Base-by-base conservation (phyloP, 2,797 vertebrate species). In the Thripadectes ignobilis region DNA sequence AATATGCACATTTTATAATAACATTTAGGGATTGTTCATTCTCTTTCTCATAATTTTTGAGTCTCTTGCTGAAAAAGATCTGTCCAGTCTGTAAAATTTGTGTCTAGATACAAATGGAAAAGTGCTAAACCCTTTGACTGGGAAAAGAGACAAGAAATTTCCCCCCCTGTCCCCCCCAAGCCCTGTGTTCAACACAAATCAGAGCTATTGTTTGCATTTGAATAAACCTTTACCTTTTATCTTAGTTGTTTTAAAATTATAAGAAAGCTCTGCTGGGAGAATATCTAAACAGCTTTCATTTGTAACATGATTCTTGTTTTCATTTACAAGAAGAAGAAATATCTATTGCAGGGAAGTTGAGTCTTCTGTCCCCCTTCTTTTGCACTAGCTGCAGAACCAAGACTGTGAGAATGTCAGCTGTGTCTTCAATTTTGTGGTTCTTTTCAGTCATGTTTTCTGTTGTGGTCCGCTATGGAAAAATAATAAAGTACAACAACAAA, bases 391-490 rank as follows among this genome's bases (percentile, higher is more conserved):
- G 17, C 57, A 92, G 72, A 85, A 51, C 6, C 23, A 67, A 73
- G 67, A 59, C 34, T 80, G 62, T 92, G 82, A 85, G 73, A 94
- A 89, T 38, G 48, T 19, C 36, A 81, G 27, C 58, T 89, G 13
- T 67, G 87, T 52, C 36, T 85, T 76, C 55, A 91, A 11, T 85
- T 83, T 80, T 87, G n/a, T 62, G 78, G 48, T 69, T 94, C 59
- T 84, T 63, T 61, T 49, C 45, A 51, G 68, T 52, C 18, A 32
- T 94, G 43, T 67, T 94, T 94, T 92, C 77, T 85, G 54, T 96
- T 91, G 57, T 74, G 82, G 34, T 74, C 20, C 14, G 16, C 51
- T 39, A 48, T 51, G 89, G 88, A 95, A 97, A 96, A 96, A 83
- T 78, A 95, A 83, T 82, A 76, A 73, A 82, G 52, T 32, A 54